Conservation (phyloP, 2,113 vertebrate species). For the Heloderma charlesbogerti region DNA sequence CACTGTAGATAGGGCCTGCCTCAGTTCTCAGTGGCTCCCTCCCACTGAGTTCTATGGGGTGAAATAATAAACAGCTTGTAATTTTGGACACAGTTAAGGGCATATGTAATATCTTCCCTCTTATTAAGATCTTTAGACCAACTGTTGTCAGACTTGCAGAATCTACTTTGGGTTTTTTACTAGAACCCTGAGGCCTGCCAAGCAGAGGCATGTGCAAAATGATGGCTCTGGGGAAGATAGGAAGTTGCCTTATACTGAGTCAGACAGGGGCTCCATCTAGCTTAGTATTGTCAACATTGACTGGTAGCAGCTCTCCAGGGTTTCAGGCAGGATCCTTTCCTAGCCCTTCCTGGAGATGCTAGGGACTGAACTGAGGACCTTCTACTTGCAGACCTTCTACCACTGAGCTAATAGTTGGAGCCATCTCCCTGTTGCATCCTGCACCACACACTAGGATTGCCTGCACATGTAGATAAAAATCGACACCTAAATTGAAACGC, state of each 20-base stretch:
- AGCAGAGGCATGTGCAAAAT: background rate
- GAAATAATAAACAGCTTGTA: background rate
- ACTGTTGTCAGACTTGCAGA: too few species aligned
- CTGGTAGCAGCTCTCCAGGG: too few species aligned
- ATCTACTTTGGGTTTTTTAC: background rate
- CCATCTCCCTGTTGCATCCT: background rate
- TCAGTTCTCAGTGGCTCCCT: background rate
- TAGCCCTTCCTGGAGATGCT: too few species aligned
- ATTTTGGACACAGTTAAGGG: background rate
- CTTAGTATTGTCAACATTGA: too few species aligned
- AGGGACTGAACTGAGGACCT: too few species aligned
- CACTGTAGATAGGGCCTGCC: background rate
- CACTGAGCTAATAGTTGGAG: background rate
- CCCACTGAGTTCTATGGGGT: background rate
- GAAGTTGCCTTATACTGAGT: too few species aligned
- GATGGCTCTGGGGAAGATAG: background rate
- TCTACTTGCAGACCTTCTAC: too few species aligned
- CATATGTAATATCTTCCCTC: background rate
- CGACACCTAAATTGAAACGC: background rate
- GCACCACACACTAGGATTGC: background rate
- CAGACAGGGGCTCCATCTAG: too few species aligned
- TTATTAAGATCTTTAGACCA: background rate
- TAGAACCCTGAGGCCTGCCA: background rate
- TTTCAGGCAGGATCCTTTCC: too few species aligned
- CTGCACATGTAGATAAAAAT: background rate